Conservation (phyloP, 2,888 invertebrate genomes). For the Thysanoteuthis rhombus region DNA sequence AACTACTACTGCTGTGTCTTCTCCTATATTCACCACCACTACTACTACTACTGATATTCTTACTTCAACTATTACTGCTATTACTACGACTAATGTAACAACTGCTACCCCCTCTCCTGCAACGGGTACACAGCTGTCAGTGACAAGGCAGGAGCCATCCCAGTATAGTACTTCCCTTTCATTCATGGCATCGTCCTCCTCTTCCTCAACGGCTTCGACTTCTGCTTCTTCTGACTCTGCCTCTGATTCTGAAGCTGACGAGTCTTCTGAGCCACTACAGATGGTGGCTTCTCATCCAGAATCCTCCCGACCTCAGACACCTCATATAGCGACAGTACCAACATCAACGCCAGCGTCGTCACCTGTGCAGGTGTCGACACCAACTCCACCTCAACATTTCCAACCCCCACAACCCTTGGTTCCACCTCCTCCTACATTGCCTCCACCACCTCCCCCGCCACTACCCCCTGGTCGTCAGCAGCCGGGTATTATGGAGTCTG, state of each 20-base stretch:
- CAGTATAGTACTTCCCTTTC: conserved; percentile 25
- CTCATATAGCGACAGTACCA: background rate
- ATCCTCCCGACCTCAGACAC: background rate
- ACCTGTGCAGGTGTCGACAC: background rate
- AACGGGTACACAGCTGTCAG: conserved; percentile 22
- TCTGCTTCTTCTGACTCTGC: conserved; percentile 17
- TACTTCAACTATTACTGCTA: background rate
- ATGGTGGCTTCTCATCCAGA: background rate
- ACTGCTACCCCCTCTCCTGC: conserved; percentile 29
- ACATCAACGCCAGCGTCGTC: background rate
- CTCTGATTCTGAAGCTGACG: conserved; percentile 1
- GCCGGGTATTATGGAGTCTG: background rate
- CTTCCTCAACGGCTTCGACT: background rate
- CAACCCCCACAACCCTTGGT: background rate
- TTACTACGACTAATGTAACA: conserved; percentile 19
- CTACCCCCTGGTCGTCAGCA: background rate
- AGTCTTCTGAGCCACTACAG: background rate
- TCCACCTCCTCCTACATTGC: background rate
- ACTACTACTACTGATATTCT: background rate
- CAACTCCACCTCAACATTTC: background rate
- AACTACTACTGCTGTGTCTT: conserved; percentile 1
- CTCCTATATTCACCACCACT: conserved; percentile 28
- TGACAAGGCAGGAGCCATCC: background rate
- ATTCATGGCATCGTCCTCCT: background rate
- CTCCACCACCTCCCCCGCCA: background rate